These are phyloP conservation scores for Tetramorium bicarinatum DNA, from an alignment of 2,888 invertebrate genomes.

Conservation along the genomic window DNA sequence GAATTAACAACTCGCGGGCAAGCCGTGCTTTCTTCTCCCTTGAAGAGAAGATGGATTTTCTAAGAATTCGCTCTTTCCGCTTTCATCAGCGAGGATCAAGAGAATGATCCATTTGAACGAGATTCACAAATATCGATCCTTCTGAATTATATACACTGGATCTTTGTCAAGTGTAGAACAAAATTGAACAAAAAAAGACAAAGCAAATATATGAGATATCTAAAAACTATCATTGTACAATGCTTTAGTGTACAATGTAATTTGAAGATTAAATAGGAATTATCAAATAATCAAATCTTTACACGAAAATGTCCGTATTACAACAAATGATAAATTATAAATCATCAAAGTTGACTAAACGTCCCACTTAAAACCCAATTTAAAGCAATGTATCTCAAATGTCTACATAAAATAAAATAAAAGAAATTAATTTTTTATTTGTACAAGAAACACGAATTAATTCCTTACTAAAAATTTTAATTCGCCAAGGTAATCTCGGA, in stretches of 20 bases:
- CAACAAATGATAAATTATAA: background rate
- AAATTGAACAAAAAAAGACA: background rate
- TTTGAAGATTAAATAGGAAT: background rate
- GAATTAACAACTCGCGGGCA: constrained; percentile 26
- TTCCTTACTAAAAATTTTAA: background rate
- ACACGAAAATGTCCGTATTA: background rate
- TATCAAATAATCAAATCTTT: background rate
- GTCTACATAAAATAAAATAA: background rate
- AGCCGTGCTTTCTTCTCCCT: background rate
- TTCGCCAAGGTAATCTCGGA: background rate
- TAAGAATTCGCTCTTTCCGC: background rate
- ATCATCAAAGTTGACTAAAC: background rate
- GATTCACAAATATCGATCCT: background rate
- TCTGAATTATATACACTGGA: background rate
- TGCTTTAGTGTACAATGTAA: background rate
- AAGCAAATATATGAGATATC: background rate
- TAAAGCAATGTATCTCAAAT: background rate
- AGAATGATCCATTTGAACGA: background rate
- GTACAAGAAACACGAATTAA: background rate
- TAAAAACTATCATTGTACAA: background rate
- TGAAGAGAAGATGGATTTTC: constrained; percentile 10
- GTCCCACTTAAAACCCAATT: background rate
- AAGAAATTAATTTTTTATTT: background rate
- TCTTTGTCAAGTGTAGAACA: background rate
- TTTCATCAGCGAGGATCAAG: constrained; percentile 32